These are phyloP conservation scores for Drosophila sproati DNA, from an alignment of 1,140 invertebrate genomes.

Conservation along the genomic window DNA sequence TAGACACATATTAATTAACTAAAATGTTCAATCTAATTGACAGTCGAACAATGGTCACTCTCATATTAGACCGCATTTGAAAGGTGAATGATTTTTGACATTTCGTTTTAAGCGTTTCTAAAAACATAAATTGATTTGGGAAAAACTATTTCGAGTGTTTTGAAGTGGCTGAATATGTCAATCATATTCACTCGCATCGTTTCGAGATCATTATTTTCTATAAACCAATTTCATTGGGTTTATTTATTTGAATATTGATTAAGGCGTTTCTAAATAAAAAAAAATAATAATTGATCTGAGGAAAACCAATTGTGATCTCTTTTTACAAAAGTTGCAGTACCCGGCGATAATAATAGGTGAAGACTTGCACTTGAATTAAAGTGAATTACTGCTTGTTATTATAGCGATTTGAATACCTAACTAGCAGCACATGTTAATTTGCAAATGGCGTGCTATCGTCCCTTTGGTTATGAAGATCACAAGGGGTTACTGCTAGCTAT, in stretches of 20 bases:
- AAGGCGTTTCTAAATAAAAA: background rate
- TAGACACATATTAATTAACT: background rate
- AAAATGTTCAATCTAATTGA: background rate
- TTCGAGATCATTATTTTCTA: too few relatives aligned
- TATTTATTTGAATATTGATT: background rate
- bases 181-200: too few relatives aligned
- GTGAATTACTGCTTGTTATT: conserved; percentile 18
- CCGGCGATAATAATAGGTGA: background rate
- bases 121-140: background rate
- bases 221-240: too few relatives aligned
- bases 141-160: background rate
- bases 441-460: conserved; percentile 2
- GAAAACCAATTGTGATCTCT: background rate
- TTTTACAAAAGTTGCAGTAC: background rate
- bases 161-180: too few relatives aligned
- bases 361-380: conserved; percentile 1
- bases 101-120: background rate
- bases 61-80: background rate
- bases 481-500: background rate
- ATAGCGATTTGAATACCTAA: conserved; percentile 29
- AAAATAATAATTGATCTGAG: background rate
- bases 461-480: conserved; percentile 7
- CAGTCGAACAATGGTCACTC: background rate
- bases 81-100: background rate
- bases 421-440: conserved; percentile 15